Evolutionary conservation across 2,113 vertebrate species (phyloP), one percentile per base, ranked within the genome.

Genomic region (Tamias sibiricus): DNA sequence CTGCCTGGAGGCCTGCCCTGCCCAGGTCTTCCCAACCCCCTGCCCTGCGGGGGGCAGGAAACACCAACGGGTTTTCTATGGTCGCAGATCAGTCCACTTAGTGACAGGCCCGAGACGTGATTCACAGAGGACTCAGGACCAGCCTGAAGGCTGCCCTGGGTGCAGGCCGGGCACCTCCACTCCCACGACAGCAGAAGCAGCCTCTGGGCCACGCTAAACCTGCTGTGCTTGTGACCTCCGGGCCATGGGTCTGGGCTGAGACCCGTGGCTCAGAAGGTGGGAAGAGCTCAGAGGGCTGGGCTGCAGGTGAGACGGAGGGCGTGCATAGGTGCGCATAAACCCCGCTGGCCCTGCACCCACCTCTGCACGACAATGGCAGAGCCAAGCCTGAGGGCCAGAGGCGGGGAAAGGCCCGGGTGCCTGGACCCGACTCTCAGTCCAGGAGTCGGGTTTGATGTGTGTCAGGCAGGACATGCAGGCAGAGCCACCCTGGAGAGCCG

Each of bases 231-330:
- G 71, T 40, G 72, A 37, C 72, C 42, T 30, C 16, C 2, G 14
- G 62, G 37, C 7, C 14, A 28, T 1, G 0, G 0, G 12, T 22
- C 19, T 30, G 32, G 37, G n/a, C n/a, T n/a, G n/a, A n/a, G n/a
- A n/a, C n/a, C n/a, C n/a, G n/a, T n/a, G n/a, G n/a, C n/a, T n/a
- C n/a, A n/a, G n/a, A n/a, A n/a, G n/a, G 1, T 8, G 37, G 49
- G 37, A 26, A 35, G 30, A 57, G 76, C 76, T 69, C 88, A 57
- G 20, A 49, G 35, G 68, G 26, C 13, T 42, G 77, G 47, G 68
- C n/a, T 30, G 9, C 12, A 59, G 57, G 57, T 26, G 20, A 26
- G 57, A 26, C 57, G 22, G 57, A 22, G 57, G 57, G 24, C 10
- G 59, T 62, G 59, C 2, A 1, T 24, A 40, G 3, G n/a, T 30